Percentiles rank a stretch among this genome's conserved stretches.
Conservation (phyloP, 2,113 vertebrate species). For the Meleagris gallopavo region DNA sequence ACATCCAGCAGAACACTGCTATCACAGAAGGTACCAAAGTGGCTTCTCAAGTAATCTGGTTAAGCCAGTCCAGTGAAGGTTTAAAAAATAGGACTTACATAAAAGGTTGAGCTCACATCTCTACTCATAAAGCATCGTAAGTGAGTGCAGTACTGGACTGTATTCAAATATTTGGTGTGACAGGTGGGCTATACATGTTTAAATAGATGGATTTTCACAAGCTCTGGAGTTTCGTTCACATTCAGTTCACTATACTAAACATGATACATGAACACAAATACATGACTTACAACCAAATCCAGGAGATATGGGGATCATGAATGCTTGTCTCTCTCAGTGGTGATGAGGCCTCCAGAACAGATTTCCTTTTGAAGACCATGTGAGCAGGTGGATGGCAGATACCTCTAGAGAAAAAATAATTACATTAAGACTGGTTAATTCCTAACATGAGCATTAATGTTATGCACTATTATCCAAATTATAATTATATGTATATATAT, state of each 20-base stretch:
- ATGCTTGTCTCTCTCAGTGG: neutral
- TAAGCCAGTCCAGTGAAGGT: neutral
- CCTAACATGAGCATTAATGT: neutral
- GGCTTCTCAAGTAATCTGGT: neutral
- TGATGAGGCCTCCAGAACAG: neutral
- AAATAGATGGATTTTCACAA: neutral
- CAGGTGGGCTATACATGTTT: neutral
- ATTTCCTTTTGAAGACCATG: neutral
- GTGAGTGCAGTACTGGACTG: neutral
- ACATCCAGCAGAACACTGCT: neutral
- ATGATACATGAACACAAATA: neutral
- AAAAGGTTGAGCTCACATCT: neutral
- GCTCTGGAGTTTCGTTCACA: neutral
- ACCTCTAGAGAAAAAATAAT: neutral
- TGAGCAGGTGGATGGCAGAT: neutral
- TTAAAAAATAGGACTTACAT: neutral
- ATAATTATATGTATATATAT: neutral
- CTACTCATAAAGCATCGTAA: neutral
- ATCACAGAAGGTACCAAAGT: neutral
- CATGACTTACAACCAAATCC: neutral
- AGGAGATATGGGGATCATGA: rapidly evolving
- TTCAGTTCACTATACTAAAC: neutral
- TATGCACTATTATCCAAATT: neutral
- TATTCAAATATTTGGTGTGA: neutral
- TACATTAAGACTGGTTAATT: neutral